Conservation (phyloP, 2,888 invertebrate genomes). For the Plutella xylostella region DNA sequence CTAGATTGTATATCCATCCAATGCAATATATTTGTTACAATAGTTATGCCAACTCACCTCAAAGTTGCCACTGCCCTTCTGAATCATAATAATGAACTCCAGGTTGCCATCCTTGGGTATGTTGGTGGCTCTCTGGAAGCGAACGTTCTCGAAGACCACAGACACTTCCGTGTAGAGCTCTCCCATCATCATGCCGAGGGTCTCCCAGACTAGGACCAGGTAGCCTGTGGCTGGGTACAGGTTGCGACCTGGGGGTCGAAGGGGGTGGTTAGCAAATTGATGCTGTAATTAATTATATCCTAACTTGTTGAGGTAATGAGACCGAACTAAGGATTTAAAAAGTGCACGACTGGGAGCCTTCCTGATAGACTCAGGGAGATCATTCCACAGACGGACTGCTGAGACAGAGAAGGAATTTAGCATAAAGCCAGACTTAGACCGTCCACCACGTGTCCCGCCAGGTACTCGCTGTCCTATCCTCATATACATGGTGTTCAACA, state of each 20-base stretch:
- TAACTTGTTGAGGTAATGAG: too few relatives aligned
- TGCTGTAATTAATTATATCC: too few relatives aligned
- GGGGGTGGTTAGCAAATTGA: neutral
- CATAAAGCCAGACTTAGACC: too few relatives aligned
- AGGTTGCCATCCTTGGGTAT: constrained; percentile 75
- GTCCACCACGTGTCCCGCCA: constrained; percentile 87
- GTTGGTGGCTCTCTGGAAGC: constrained; percentile 85
- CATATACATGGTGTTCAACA: too few relatives aligned
- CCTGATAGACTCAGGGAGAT: too few relatives aligned
- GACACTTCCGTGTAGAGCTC: constrained; percentile 78
- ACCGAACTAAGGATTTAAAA: too few relatives aligned
- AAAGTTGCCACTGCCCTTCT: constrained; percentile 76
- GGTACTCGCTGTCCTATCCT: constrained; percentile 77
- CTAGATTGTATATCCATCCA: too few relatives aligned
- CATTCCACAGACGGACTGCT: too few relatives aligned
- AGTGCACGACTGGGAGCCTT: too few relatives aligned
- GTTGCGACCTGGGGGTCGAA: constrained; percentile 68
- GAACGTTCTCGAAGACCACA: constrained; percentile 86
- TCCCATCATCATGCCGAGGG: constrained; percentile 78
- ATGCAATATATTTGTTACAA: too few relatives aligned
- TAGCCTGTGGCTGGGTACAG: constrained; percentile 89
- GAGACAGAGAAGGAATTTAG: too few relatives aligned
- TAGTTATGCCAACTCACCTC: constrained; percentile 70
- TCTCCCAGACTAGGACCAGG: constrained; percentile 81
- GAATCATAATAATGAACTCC: constrained; percentile 76